Evolutionary conservation across 1,140 invertebrate species (phyloP), one percentile per base, ranked within the genome.

Genomic region (Popillia japonica): DNA sequence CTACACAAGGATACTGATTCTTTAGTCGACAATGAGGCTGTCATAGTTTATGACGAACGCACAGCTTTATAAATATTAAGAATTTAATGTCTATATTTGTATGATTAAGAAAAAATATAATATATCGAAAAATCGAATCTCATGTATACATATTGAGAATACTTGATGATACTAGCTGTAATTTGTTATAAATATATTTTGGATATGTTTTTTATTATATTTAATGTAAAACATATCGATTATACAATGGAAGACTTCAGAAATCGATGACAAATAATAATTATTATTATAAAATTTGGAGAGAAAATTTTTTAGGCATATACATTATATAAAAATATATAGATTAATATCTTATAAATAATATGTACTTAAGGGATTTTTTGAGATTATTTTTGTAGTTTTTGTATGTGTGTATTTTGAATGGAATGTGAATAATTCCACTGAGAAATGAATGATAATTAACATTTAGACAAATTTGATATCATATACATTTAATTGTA

Each of bases 11-110:
- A 90, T 78, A 90, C 89, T 34, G 90, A 90, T 82, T 89, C 88
- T 14, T 83, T 90, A 61, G 90, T 90, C 7, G 89, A 92, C 82
- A 92, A 92, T 78, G 92, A 93, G 86, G 92, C 92, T 27, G 91
- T 93, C 76, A 92, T 94, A 74, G 92, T 94, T 9, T 93, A 93
- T 82, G 92, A 94, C 84, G 92, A 94, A 88, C 85, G 92, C 64
- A 94, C 93, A 42, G 92, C 91, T 44, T 88, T 94, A 73, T 92
- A 87, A 87, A 81, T 44, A 74, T 68, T 68, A 68, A 68, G 11
- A 23, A 34, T 34, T 68, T 23, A 27, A 68, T 34, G 27, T 34
- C 27, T 34, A 34, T 34, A 34, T 1, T n/a, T n/a, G n/a, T n/a
- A n/a, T n/a, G n/a, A n/a, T n/a, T n/a, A 34, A 34, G 4, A 34